phyloP scores from a whole-genome alignment of 2,113 vertebrate species.

The Henicopernis longicauda region DNA sequence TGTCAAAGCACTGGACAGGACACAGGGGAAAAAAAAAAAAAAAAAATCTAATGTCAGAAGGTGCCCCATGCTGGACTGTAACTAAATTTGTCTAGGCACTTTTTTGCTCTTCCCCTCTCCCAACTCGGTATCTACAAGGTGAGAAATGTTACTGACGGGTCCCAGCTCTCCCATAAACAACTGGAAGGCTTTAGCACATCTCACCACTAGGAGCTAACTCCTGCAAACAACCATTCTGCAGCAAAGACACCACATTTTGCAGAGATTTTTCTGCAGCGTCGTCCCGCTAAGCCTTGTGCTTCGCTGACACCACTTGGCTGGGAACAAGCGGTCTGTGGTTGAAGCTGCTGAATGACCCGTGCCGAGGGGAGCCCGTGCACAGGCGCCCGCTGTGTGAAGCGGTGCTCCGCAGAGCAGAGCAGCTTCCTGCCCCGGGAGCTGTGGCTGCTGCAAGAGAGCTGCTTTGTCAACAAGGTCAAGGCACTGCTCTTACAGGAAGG shows the following conservation, averaged over 20 bases:
- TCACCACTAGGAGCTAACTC: background rate
- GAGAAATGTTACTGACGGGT: background rate
- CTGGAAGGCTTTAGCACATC: background rate
- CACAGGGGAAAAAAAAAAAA: background rate
- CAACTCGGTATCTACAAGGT: background rate
- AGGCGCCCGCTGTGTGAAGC: rapidly evolving
- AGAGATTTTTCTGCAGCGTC: background rate
- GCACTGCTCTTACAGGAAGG: background rate
- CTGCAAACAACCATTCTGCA: background rate
- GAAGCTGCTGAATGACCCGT: rapidly evolving
- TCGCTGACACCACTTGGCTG: background rate
- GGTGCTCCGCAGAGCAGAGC: rapidly evolving
- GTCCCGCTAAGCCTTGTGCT: rapidly evolving
- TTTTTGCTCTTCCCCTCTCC: background rate
- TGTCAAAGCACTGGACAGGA: background rate
- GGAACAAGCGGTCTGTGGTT: background rate
- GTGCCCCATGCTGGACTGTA: background rate
- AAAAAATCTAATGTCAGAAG: background rate
- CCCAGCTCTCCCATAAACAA: background rate
- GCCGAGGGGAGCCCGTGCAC: rapidly evolving
- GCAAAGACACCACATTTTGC: background rate
- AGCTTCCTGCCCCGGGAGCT: background rate
- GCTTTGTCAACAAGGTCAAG: background rate
- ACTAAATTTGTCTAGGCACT: background rate
- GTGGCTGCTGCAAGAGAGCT: background rate